phyloP scores from a whole-genome alignment of 2,113 vertebrate genomes.

The Nycticryphes semicollaris region DNA sequence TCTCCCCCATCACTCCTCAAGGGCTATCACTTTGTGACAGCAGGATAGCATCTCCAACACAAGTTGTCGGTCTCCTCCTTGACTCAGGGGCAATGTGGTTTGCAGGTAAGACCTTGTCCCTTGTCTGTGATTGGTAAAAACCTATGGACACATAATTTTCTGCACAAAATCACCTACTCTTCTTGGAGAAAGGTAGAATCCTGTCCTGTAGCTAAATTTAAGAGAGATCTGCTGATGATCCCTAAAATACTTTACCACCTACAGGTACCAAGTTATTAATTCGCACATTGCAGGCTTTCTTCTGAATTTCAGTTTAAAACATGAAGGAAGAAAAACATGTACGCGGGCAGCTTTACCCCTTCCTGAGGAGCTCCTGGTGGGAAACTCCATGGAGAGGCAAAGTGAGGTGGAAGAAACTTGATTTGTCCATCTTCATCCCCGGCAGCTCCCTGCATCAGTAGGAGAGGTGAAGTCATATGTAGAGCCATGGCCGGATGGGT shows the following conservation, averaged over 20 bases:
- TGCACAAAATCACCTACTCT: neutral
- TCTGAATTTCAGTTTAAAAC: neutral
- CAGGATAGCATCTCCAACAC: neutral
- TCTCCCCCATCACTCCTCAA: neutral
- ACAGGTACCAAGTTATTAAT: neutral
- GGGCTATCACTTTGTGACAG: neutral
- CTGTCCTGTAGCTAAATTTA: neutral
- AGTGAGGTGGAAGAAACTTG: neutral
- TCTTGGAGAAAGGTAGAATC: neutral
- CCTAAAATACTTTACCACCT: neutral
- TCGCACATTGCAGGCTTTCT: neutral
- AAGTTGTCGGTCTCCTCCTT: neutral
- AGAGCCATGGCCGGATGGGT: neutral
- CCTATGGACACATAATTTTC: rapidly evolving
- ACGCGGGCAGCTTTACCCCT: neutral
- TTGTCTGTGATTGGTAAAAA: neutral
- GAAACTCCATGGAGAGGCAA: neutral
- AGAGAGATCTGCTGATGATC: neutral
- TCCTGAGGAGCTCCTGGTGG: neutral
- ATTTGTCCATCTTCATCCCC: neutral
- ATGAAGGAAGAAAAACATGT: neutral
- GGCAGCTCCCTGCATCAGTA: neutral
- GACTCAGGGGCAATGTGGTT: rapidly evolving
- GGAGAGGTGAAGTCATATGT: neutral
- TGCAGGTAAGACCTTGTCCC: conserved; percentile 11